Evolutionary conservation across 2,888 invertebrate species (phyloP).

Genomic region (Coenonympha glycerion): DNA sequence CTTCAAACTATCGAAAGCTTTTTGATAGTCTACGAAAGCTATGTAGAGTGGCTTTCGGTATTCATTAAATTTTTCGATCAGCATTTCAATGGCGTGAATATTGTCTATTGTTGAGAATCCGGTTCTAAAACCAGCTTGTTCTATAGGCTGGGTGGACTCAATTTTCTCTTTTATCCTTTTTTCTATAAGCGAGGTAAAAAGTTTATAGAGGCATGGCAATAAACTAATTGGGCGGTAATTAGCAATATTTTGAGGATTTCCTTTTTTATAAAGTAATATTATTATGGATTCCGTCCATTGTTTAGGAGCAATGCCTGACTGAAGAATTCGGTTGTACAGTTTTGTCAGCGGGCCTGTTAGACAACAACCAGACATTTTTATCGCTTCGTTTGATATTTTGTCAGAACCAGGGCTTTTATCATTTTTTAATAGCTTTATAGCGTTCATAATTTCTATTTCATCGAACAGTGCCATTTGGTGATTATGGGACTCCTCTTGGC

Average conservation of each 20-base stretch:
- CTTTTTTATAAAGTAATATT: conserved; percentile 22
- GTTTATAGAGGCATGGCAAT: conserved; percentile 22
- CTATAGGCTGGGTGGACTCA: conserved; percentile 23
- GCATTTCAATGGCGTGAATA: not conserved
- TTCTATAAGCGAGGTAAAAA: conserved; percentile 23
- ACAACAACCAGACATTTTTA: conserved; percentile 8
- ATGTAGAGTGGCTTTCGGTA: not conserved
- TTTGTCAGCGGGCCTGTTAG: conserved; percentile 8
- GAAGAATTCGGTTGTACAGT: conserved; percentile 21
- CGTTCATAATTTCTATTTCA: conserved; percentile 11
- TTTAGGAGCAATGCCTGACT: conserved; percentile 13
- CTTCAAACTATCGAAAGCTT: no score
- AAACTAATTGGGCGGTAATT: conserved; percentile 28
- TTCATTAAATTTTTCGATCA: conserved; percentile 25
- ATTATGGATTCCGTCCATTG: conserved; percentile 23
- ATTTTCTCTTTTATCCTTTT: conserved; percentile 13
- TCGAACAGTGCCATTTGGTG: no score
- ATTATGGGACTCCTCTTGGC: no score
- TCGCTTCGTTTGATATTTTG: conserved; percentile 13
- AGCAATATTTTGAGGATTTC: conserved; percentile 15
- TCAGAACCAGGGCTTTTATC: conserved; percentile 21
- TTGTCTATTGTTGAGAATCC: conserved; percentile 23
- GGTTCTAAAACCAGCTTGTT: conserved; percentile 27
- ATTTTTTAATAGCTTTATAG: conserved; percentile 13
- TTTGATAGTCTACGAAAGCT: no score